Evolutionary conservation across 2,113 vertebrate genomes (phyloP).

Genomic region (Polyodon spathula): DNA sequence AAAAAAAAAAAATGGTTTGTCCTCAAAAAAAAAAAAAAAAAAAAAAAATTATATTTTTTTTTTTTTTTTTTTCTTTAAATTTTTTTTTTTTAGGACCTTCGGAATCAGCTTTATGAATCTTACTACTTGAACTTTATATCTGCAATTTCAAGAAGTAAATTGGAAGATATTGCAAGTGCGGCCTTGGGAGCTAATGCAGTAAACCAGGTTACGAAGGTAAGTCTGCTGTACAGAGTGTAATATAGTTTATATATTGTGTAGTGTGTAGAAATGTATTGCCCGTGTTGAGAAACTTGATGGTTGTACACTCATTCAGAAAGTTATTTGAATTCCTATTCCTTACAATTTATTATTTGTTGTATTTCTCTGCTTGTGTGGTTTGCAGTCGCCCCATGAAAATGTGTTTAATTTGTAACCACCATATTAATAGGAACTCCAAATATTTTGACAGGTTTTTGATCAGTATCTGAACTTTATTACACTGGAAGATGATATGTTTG

Average conservation of each 20-base stretch:
- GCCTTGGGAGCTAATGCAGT: constrained; percentile 86
- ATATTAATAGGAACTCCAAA: neutral
- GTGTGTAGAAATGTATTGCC: too few relatives aligned
- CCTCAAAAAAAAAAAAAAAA: too few relatives aligned
- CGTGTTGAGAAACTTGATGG: neutral
- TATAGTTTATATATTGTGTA: neutral
- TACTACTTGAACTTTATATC: constrained; percentile 98
- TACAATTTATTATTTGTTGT: too few relatives aligned
- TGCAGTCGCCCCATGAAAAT: too few relatives aligned
- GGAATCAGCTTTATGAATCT: constrained; percentile 88
- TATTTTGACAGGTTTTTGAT: constrained; percentile 80
- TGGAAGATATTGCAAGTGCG: constrained; percentile 94
- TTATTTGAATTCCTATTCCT: too few relatives aligned
- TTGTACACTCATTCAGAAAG: neutral
- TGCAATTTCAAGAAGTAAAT: constrained; percentile 92
- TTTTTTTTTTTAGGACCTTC: constrained; percentile 70
- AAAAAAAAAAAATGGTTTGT: too few relatives aligned
- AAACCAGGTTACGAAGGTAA: constrained; percentile 87
- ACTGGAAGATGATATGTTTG: constrained; percentile 96
- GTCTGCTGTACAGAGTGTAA: neutral
- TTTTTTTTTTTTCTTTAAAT: constrained; percentile 4
- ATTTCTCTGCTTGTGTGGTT: too few relatives aligned
- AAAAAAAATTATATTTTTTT: neutral
- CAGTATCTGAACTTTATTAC: constrained; percentile 99
- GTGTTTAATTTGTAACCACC: neutral